Base-by-base conservation (phyloP, 2,797 vertebrate species). In the Pseudomugil tenellus region DNA sequence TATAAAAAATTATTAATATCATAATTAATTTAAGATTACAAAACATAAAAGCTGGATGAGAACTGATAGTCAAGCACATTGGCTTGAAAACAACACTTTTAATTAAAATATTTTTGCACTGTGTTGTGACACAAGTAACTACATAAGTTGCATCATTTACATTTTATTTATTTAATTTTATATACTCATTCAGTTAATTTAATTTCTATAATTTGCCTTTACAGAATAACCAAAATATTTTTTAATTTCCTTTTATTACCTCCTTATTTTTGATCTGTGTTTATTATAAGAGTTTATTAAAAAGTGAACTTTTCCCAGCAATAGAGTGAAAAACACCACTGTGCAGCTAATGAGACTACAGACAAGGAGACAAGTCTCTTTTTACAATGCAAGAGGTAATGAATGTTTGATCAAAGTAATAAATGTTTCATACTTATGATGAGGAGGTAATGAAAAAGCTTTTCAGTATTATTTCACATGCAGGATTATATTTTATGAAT, bases 341-440 rank as follows among this genome's bases (percentile, higher is more conserved):
- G 53, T 57, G 26, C 53, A 31, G 39, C 71, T 80, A 81, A 74
- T 78, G 74, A 81, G 57, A 76, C 59, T 48, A 10, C 59, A 74
- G 55, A 1, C 81, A 51, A 41, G 69, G 78, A 86, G 58, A 78
- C 57, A 49, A 58, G 35, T 17, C 82, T 34, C 57, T 76, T 76
- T 79, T 63, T 73, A 72, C 63, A 80, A 82, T 66, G 67, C 72
- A 21, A 39, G 12, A 54, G 61, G 41, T 86, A 88, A 88, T 87
- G 72, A 88, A 84, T 85, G 76, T 89, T 89, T 89, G 72, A 91
- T 86, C 77, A 58, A 46, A 74, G 31, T 86, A 76, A 87, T 88
- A 77, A 68, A 86, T 84, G 84, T 87, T 86, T 86, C 70, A 89
- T 85, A 35, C 68, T 66, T 84, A 55, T 77, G 78, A 85, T 81